phyloP scores from a whole-genome alignment of 2,888 invertebrate genomes.

The Diloba caeruleocephala region DNA sequence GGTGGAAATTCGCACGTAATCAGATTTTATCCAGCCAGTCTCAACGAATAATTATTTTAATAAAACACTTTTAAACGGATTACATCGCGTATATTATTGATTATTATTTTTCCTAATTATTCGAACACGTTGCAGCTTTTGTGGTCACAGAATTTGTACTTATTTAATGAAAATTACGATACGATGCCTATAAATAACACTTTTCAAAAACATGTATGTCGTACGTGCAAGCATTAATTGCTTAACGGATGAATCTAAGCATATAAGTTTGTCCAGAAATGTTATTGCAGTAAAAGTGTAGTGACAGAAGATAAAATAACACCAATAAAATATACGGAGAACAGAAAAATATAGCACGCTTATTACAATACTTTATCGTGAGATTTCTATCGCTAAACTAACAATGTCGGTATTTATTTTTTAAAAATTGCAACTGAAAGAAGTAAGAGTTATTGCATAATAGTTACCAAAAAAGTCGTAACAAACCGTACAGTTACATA shows the following conservation, averaged over 20 bases:
- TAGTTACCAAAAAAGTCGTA: constrained; percentile 46
- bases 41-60: constrained; percentile 43
- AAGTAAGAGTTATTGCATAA: constrained; percentile 58
- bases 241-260: too few relatives aligned
- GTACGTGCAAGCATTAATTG: too few relatives aligned
- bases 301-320: constrained; percentile 27
- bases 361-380: constrained; percentile 61
- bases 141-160: too few relatives aligned
- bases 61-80: too few relatives aligned
- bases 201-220: too few relatives aligned
- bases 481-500: constrained; percentile 48
- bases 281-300: constrained; percentile 21
- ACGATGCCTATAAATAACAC: too few relatives aligned
- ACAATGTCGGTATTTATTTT: constrained; percentile 62
- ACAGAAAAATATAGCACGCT: constrained; percentile 31
- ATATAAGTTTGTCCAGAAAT: too few relatives aligned
- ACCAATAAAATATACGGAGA: constrained; percentile 30
- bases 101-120: too few relatives aligned
- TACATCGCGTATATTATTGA: too few relatives aligned
- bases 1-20: constrained; percentile 33
- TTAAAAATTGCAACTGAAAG: constrained; percentile 59
- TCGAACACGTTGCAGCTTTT: too few relatives aligned
- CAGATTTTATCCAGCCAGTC: constrained; percentile 34
- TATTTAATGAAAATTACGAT: constrained; percentile 43
- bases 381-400: constrained; percentile 63